Conservation (phyloP, 2,888 invertebrate species). For the Synanthedon andrenaeformis region DNA sequence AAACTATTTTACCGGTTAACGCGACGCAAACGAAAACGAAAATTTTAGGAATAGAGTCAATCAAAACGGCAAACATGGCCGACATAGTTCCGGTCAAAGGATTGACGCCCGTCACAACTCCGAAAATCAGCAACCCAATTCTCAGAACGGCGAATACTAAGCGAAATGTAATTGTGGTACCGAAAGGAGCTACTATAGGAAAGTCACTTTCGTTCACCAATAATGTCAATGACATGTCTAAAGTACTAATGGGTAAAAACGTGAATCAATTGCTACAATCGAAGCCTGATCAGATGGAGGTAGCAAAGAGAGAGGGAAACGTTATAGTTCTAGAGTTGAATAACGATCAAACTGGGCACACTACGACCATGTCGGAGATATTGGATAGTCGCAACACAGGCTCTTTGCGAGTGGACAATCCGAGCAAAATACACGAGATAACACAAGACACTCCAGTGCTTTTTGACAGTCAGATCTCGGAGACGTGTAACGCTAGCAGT, state of each 20-base stretch:
- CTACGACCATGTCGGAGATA: slow-evolving; percentile 62
- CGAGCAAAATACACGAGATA: slow-evolving; percentile 32
- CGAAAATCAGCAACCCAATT: slow-evolving; percentile 55
- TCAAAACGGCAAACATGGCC: slow-evolving; percentile 58
- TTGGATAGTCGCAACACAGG: slow-evolving; percentile 41
- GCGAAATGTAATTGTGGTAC: slow-evolving; percentile 72
- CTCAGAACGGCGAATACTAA: slow-evolving; percentile 58
- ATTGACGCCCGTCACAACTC: slow-evolving; percentile 40
- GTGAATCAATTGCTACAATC: slow-evolving; percentile 57
- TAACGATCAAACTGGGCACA: slow-evolving; percentile 54
- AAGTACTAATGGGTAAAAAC: slow-evolving; percentile 66
- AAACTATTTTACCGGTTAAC: slow-evolving; percentile 6
- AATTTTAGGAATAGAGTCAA: slow-evolving; percentile 31
- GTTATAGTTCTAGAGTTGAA: slow-evolving; percentile 62
- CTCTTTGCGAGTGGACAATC: slow-evolving; percentile 23
- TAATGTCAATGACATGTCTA: slow-evolving; percentile 60
- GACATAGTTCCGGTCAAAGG: slow-evolving; percentile 61
- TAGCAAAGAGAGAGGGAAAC: slow-evolving; percentile 47
- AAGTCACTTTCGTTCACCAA: slow-evolving; percentile 60
- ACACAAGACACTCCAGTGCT: slow-evolving; percentile 72
- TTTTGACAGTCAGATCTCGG: slow-evolving; percentile 48
- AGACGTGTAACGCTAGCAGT: slow-evolving; percentile 50
- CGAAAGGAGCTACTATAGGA: slow-evolving; percentile 67
- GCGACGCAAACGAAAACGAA: slow-evolving; percentile 33
- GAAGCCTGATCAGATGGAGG: slow-evolving; percentile 43